A percentile compares a stretch with the other conserved stretches of the same genome.
Conservation (phyloP, 2,888 invertebrate species). For the Penaeus monodon region DNA sequence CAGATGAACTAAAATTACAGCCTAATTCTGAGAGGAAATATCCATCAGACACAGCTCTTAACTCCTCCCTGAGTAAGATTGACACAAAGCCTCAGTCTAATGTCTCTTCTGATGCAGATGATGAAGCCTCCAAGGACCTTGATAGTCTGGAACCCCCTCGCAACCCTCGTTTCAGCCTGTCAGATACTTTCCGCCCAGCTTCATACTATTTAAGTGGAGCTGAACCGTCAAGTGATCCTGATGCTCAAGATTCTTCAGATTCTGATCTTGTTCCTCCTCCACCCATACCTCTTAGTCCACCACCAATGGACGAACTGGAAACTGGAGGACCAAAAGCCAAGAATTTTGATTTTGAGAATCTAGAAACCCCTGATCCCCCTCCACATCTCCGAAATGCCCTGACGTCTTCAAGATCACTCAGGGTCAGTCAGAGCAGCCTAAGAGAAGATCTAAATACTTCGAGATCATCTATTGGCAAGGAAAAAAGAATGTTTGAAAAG, state of each 20-base stretch:
- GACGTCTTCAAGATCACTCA: slow-evolving; percentile 58
- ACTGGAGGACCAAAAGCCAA: slow-evolving; percentile 48
- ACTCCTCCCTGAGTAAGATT: slow-evolving; percentile 53
- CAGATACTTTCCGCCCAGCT: slow-evolving; percentile 88
- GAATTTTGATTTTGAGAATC: slow-evolving; percentile 57
- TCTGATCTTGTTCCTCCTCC: slow-evolving; percentile 85
- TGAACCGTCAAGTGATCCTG: slow-evolving; percentile 63
- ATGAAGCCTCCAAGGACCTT: slow-evolving; percentile 79
- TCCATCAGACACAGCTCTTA: slow-evolving; percentile 48
- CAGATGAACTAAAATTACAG: slow-evolving; percentile 76
- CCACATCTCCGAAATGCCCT: slow-evolving; percentile 60
- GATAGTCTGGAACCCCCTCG: slow-evolving; percentile 75
- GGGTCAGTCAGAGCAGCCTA: slow-evolving; percentile 41
- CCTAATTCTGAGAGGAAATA: slow-evolving; percentile 37
- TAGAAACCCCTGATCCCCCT: slow-evolving; percentile 62
- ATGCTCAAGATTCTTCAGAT: slow-evolving; percentile 81
- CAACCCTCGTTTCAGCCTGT: slow-evolving; percentile 84
- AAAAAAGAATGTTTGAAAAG: slow-evolving; percentile 51
- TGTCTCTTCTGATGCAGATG: slow-evolving; percentile 82
- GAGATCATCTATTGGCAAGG: slow-evolving; percentile 44
- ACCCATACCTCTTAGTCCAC: slow-evolving; percentile 82
- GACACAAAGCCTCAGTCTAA: slow-evolving; percentile 65
- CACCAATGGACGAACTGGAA: slow-evolving; percentile 77
- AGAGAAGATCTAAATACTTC: slow-evolving; percentile 49
- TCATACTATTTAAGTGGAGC: slow-evolving; percentile 82